Evolutionary conservation across 2,797 vertebrate species (phyloP), one percentile per base, ranked within the genome.

Genomic region (Rhinogobio ventralis): DNA sequence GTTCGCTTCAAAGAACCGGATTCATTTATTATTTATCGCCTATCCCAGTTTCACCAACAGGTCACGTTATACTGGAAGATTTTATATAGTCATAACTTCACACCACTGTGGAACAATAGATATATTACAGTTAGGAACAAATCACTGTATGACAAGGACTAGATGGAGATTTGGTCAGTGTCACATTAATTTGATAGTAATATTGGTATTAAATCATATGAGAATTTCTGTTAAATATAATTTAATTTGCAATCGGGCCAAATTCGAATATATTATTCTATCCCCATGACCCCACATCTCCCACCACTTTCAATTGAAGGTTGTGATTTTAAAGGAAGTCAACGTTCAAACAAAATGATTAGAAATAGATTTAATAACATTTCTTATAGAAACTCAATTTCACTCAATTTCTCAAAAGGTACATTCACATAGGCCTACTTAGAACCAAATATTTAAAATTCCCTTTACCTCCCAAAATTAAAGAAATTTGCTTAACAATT

Each of bases 91-190:
- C 49, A 75, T 75, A n/a, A 57, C 3, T 55, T 36, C 49, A 75
- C 72, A 33, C 49, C 46, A 33, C 19, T 39, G n/a, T 75, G 51
- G 20, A 75, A 75, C 36, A 75, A 57, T 39, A 76, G 30, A 55
- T 36, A 23, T 9, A 55, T 75, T 74, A 74, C 42, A 36, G 30
- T 75, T 23, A 55, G 19, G 7, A 75, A 55, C 11, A 75, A 75
- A 55, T 42, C 33, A 5, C 8, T 76, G 23, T 60, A 39, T 76
- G 39, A 46, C 8, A 42, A 78, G 17, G 15, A 62, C 2, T 77
- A 23, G 55, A 46, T 78, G n/a, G 23, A 78, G n/a, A 78, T 77
- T 77, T 78, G 55, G 75, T 77, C 36, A 19, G 36, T 60, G 55
- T 60, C 36, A 14, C 76, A 78, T 46, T 64, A 33, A 30, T 23